Base-by-base conservation (phyloP, 2,113 vertebrate genomes). In the Corythaixoides concolor region DNA sequence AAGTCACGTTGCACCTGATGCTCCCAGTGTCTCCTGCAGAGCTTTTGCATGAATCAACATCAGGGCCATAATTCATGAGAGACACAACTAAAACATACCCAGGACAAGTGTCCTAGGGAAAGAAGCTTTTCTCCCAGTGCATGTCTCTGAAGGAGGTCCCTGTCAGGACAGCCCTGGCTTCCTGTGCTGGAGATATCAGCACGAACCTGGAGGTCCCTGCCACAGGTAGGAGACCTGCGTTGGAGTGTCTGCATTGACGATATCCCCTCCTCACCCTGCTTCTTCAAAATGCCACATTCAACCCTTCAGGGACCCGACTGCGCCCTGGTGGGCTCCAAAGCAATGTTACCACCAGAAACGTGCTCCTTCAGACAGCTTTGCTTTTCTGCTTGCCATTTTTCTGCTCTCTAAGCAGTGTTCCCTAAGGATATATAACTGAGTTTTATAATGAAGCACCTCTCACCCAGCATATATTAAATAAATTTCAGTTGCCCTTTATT, bases 401-500 rank as follows among this genome's bases (percentile, higher is more conserved):
- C 93, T 78, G 56, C 60, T 95, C 43, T 90, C 76, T 23, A 15
- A 83, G 52, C 30, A 28, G 68, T 16, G 21, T 50, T 93, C 95
- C 91, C 94, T 56, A 24, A 87, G 96, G 95, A 85, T 75, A 37
- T 75, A 78, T 91, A 73, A 81, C 86, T 9, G 56, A 79, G 52
- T 64, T 95, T 59, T 68, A 37, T 89, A 93, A 92, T 82, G 94
- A 89, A 96, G 94, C 93, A 95, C 87, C 93, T 95, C 94, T 97
- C 89, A 89, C 86, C 84, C 64, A 92, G 89, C 64, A 84, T 91
- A 95, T 67, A 93, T 84, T 92, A 97, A 95, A 96, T 81, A 95
- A 84, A 95, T 95, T 95, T 68, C 66, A 49, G 76, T 84, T 95
- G 87, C 80, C 91, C 87, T 96, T 95, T 92, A 92, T 92, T 95